Evolutionary conservation across 2,113 vertebrate genomes (phyloP).

Genomic region (Prietella phreatophila): DNA sequence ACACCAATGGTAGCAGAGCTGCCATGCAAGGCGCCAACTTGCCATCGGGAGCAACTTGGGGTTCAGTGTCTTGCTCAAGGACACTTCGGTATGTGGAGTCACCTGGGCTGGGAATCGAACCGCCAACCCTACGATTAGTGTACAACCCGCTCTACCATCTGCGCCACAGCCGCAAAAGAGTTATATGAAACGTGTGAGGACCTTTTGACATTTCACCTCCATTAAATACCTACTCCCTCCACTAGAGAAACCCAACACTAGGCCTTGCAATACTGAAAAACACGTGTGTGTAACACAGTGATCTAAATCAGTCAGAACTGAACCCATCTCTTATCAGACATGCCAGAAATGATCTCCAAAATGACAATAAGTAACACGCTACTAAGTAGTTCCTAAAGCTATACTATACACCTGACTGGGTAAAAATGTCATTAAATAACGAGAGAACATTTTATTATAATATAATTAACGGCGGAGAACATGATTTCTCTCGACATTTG

Average conservation of each 20-base stretch:
- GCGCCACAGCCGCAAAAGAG: too few relatives aligned
- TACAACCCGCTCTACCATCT: too few relatives aligned
- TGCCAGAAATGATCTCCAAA: neutral
- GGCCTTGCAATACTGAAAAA: neutral
- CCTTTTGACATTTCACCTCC: neutral
- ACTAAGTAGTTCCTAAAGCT: neutral
- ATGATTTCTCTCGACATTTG: neutral
- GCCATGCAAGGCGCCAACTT: too few relatives aligned
- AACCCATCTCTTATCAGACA: neutral
- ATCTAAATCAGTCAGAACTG: neutral
- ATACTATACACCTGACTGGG: neutral
- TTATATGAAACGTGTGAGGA: neutral
- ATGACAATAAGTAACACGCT: neutral
- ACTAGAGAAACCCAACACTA: neutral
- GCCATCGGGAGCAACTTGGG: too few relatives aligned
- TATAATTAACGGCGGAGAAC: neutral
- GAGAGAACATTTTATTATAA: neutral
- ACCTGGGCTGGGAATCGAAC: too few relatives aligned
- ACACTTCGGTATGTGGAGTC: too few relatives aligned
- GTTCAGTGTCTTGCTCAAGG: too few relatives aligned
- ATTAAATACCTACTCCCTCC: neutral
- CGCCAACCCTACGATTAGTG: too few relatives aligned
- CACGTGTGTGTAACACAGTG: neutral
- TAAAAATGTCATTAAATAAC: neutral
- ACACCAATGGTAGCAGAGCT: too few relatives aligned